Conservation (phyloP, 2,888 invertebrate genomes). For the Vannuccia rotundouncinata region DNA sequence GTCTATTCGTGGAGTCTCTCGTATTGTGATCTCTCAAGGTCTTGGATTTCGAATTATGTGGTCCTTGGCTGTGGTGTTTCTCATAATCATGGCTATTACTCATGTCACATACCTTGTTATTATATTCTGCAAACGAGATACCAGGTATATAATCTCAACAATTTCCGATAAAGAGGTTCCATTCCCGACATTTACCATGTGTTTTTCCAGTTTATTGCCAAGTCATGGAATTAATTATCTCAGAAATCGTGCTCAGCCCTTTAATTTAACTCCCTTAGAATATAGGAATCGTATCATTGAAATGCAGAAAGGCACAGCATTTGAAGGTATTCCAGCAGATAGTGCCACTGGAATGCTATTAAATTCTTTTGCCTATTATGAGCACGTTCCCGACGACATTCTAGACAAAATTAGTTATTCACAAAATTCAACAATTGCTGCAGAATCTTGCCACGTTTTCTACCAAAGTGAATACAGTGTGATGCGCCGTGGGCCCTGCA, state of each 20-base stretch:
- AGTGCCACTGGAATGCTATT: neutral
- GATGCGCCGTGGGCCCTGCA: neutral
- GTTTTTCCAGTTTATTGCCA: neutral
- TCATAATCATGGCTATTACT: neutral
- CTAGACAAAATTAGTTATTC: neutral
- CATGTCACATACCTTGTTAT: neutral
- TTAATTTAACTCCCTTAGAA: neutral
- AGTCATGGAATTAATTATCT: neutral
- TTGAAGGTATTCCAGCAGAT: neutral
- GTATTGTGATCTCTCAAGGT: neutral
- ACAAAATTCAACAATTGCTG: neutral
- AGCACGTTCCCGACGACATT: neutral
- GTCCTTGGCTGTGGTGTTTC: neutral
- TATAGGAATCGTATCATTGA: neutral
- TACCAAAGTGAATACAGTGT: neutral
- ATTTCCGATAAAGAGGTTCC: neutral
- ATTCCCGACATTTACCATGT: neutral
- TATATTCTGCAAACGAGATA: neutral
- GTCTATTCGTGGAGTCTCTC: neutral
- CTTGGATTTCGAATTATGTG: slow-evolving; percentile 1
- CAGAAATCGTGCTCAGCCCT: neutral
- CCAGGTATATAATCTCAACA: neutral
- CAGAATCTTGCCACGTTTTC: neutral
- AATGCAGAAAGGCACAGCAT: neutral
- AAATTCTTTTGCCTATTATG: slow-evolving; percentile 8